Evolutionary conservation across 2,888 invertebrate species (phyloP).

Genomic region (Lithophane socia): DNA sequence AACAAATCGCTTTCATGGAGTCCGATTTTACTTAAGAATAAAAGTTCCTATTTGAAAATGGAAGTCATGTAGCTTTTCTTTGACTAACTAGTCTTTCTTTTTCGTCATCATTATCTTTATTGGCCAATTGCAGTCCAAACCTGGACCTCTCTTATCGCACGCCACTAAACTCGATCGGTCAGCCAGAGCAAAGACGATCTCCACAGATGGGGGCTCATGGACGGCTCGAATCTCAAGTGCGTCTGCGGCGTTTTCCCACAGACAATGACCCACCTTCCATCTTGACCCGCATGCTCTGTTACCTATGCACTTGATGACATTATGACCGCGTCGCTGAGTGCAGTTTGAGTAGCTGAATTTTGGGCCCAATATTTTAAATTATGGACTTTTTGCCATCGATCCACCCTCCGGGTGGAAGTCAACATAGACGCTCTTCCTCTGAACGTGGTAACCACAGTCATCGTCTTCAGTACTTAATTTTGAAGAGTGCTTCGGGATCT

Average conservation of each 20-base stretch:
- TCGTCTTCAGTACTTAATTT: background rate
- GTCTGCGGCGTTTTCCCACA: too few species aligned
- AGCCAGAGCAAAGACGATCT: too few species aligned
- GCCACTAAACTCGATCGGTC: background rate
- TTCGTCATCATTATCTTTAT: background rate
- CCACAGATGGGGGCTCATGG: too few species aligned
- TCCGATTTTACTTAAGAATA: background rate
- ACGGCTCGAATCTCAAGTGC: too few species aligned
- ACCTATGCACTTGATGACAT: too few species aligned
- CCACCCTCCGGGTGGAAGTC: background rate
- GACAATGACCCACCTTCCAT: too few species aligned
- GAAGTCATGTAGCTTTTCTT: too few species aligned
- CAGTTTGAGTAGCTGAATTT: too few species aligned
- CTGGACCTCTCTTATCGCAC: background rate
- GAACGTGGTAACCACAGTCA: background rate
- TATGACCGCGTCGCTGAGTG: too few species aligned
- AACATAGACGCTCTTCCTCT: background rate
- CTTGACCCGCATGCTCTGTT: too few species aligned
- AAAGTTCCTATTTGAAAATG: background rate
- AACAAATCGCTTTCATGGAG: slow-evolving; percentile 9
- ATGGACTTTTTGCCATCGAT: too few species aligned
- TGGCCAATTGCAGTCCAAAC: background rate
- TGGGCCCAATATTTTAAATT: too few species aligned
- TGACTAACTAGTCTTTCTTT: background rate
- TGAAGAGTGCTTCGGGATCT: background rate